phyloP scores from a whole-genome alignment of 2,888 invertebrate species.

The Choristoneura rosaceana region DNA sequence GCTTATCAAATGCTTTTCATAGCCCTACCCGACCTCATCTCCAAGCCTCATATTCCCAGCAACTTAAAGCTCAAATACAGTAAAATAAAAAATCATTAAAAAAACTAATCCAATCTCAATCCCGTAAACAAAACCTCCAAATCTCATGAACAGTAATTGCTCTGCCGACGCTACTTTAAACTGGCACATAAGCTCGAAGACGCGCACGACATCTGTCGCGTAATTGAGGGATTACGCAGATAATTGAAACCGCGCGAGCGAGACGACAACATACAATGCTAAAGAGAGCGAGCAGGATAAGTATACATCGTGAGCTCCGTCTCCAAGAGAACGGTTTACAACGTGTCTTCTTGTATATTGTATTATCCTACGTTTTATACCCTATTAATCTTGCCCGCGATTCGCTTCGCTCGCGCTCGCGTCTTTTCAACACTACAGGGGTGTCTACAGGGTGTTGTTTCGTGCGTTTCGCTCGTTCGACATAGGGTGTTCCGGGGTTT shows the following conservation, averaged over 20 bases:
- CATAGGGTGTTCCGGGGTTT: slow-evolving; percentile 69
- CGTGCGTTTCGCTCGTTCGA: slow-evolving; percentile 47
- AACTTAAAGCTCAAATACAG: not conserved
- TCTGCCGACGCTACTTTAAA: slow-evolving; percentile 83
- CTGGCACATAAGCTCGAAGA: slow-evolving; percentile 83
- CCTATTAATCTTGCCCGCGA: slow-evolving; percentile 83
- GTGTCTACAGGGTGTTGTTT: slow-evolving; percentile 57
- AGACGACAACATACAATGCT: slow-evolving; percentile 56
- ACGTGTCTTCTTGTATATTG: slow-evolving; percentile 88
- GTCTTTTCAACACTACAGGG: slow-evolving; percentile 57
- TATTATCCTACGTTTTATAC: slow-evolving; percentile 85
- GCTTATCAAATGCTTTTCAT: no score
- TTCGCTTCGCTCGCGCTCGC: slow-evolving; percentile 54
- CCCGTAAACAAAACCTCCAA: slow-evolving; percentile 46
- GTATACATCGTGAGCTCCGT: slow-evolving; percentile 64
- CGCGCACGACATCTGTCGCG: slow-evolving; percentile 86
- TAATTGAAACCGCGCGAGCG: slow-evolving; percentile 86
- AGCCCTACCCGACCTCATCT: no score
- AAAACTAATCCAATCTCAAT: not conserved
- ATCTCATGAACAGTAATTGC: slow-evolving; percentile 76
- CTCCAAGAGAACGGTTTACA: slow-evolving; percentile 85
- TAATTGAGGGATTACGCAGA: slow-evolving; percentile 89
- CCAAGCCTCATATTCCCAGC: not conserved
- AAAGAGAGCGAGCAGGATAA: slow-evolving; percentile 65
- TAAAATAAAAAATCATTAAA: not conserved